Evolutionary conservation across 2,113 vertebrate genomes (phyloP).

Genomic region (Pardalotus punctatus): DNA sequence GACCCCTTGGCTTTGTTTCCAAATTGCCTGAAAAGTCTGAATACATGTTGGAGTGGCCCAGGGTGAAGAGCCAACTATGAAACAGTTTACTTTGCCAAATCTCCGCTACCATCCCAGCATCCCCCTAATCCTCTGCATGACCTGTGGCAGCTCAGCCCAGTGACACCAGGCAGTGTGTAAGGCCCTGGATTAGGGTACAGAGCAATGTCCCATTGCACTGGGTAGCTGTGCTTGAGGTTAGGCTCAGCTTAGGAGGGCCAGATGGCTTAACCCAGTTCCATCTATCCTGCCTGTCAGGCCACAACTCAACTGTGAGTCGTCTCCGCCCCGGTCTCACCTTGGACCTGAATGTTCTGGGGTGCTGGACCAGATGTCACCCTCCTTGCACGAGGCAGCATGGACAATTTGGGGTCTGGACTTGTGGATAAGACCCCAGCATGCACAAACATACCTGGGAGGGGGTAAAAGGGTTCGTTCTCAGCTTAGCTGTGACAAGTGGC

Average conservation of each 20-base stretch:
- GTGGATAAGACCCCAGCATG: not conserved
- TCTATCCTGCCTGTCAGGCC: not conserved
- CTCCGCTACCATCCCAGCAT: not conserved
- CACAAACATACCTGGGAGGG: not conserved
- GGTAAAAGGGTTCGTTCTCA: not conserved
- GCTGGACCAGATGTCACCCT: not conserved
- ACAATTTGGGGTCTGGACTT: not conserved
- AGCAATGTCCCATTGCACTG: not conserved
- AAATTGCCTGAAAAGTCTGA: not conserved
- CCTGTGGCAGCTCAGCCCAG: not conserved
- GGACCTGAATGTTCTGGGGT: not conserved
- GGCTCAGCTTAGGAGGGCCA: not conserved
- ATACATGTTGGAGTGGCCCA: not conserved
- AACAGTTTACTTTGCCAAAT: not conserved
- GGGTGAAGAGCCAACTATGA: not conserved
- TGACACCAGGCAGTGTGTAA: not conserved
- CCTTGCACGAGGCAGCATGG: not conserved
- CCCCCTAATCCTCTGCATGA: not conserved
- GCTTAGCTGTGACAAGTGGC: not conserved
- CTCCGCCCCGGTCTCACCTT: not conserved
- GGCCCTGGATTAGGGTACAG: not conserved
- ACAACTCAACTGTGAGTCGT: not conserved
- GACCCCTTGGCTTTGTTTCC: not conserved
- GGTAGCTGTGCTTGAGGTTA: not conserved
- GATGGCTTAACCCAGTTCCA: not conserved